A percentile compares a stretch with the other conserved stretches of the same genome.
phyloP scores from a whole-genome alignment of 2,113 vertebrate species.

The Chloebia gouldiae region DNA sequence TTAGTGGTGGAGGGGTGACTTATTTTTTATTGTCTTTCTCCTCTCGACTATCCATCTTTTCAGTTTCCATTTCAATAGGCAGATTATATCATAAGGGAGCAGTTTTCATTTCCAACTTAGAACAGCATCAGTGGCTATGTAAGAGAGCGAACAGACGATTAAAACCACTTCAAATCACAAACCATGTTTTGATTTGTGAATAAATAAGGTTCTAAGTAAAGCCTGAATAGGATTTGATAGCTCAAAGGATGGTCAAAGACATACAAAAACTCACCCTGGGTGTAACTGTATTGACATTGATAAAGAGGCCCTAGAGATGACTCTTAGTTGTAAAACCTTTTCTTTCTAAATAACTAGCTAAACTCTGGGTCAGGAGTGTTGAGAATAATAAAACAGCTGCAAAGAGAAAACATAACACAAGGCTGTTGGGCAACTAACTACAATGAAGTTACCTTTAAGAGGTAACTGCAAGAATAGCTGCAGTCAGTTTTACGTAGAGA shows the following conservation, averaged over 20 bases:
- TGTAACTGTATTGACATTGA: neutral
- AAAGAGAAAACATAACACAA: neutral
- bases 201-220: neutral
- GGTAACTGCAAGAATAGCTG: neutral
- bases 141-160: neutral
- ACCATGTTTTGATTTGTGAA: neutral
- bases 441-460: neutral
- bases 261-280: neutral
- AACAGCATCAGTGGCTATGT: rapidly evolving
- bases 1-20: neutral
- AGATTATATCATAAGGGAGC: neutral
- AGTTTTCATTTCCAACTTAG: neutral
- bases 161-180: neutral
- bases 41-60: neutral
- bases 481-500: neutral
- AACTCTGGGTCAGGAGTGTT: neutral
- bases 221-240: neutral
- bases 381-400: neutral
- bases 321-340: neutral
- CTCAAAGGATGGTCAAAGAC: neutral
- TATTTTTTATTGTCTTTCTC: neutral
- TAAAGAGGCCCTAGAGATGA: neutral
- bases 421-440: neutral
- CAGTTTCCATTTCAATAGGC: neutral
- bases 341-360: neutral